Conservation (phyloP, 1,140 invertebrate species). For the Bombyx mandarina region DNA sequence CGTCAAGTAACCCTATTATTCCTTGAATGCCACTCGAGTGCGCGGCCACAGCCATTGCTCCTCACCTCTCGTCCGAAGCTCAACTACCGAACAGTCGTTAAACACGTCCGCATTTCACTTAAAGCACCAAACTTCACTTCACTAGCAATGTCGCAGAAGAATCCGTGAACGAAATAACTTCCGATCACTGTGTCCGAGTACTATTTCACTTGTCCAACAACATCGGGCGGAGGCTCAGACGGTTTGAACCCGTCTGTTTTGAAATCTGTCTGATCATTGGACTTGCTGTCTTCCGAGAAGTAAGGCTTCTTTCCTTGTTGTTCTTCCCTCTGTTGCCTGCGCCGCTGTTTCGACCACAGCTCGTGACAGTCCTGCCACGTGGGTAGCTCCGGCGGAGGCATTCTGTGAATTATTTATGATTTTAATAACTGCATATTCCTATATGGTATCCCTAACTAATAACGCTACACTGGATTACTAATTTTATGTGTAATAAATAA, state of each 20-base stretch:
- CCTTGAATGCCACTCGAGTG: too few relatives aligned
- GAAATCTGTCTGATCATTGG: constrained; percentile 30
- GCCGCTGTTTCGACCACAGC: constrained; percentile 96
- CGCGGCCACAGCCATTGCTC: too few relatives aligned
- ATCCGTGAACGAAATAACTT: too few relatives aligned
- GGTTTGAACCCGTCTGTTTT: constrained; percentile 39
- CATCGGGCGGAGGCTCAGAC: constrained; percentile 33
- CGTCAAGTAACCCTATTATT: too few relatives aligned
- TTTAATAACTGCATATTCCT: not conserved
- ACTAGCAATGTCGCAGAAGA: too few relatives aligned
- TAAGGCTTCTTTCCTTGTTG: constrained; percentile 70
- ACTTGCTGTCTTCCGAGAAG: constrained; percentile 31
- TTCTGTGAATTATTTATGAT: constrained; percentile 71
- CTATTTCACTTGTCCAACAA: constrained; percentile 57
- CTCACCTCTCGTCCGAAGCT: too few relatives aligned
- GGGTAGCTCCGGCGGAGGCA: constrained; percentile 87
- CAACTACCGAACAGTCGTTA: too few relatives aligned
- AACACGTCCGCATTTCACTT: too few relatives aligned
- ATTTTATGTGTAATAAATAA: too few relatives aligned
- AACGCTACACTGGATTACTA: too few relatives aligned
- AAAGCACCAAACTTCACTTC: too few relatives aligned
- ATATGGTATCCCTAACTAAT: too few relatives aligned
- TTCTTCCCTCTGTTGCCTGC: constrained; percentile 84
- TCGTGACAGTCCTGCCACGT: constrained; percentile 99
- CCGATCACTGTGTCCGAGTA: constrained; percentile 10